These are phyloP conservation scores for Oryctolagus cuniculus DNA, from an alignment of 2,113 vertebrate species.

Conservation along the genomic window mOryCun1.1 NC_091447.1:64973501-64974000, in stretches of 20 bases:
- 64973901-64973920: neutral
- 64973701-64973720: neutral
- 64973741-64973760: neutral
- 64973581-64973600: neutral
- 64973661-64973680: no score
- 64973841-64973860: neutral
- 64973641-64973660: no score
- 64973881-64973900: neutral
- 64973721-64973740: neutral
- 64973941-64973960: neutral
- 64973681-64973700: neutral
- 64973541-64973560: neutral
- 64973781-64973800: constrained; percentile 4
- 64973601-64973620: neutral
- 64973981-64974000: neutral
- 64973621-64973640: neutral
- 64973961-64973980: neutral
- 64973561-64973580: neutral
- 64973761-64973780: neutral
- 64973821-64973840: neutral
- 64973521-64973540: neutral
- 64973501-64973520: neutral
- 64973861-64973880: neutral
- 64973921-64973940: neutral
- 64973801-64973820: neutral